phyloP scores from a whole-genome alignment of 2,888 invertebrate species.

The Seira sanloemensis region DNA sequence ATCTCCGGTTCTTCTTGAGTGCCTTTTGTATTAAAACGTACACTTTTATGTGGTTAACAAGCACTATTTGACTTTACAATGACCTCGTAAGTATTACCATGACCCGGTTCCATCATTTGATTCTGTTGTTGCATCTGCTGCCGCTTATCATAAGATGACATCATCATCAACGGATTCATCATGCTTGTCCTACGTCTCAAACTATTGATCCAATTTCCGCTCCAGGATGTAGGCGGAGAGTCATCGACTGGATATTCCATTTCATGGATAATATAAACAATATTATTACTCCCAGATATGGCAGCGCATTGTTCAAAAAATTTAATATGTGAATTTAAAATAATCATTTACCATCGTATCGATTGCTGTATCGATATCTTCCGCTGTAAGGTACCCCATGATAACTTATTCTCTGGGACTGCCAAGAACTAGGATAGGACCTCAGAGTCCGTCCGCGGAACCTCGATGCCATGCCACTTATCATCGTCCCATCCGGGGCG shows the following conservation, averaged over 20 bases:
- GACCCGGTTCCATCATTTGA: neutral
- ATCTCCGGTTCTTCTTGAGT: constrained; percentile 45
- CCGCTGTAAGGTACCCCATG: neutral
- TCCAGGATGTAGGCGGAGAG: constrained; percentile 24
- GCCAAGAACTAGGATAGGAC: constrained; percentile 11
- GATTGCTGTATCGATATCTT: neutral
- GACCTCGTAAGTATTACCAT: no score
- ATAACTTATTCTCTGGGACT: neutral
- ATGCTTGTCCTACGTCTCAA: constrained; percentile 32
- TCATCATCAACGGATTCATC: constrained; percentile 21
- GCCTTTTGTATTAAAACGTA: no score
- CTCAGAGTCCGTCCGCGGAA: constrained; percentile 17
- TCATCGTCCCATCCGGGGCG: constrained; percentile 27
- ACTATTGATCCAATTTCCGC: constrained; percentile 41
- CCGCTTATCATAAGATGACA: constrained; percentile 9
- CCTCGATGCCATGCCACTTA: constrained; percentile 16
- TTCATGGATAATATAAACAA: no score
- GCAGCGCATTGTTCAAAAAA: no score
- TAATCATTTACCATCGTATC: neutral
- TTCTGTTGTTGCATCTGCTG: constrained; percentile 1
- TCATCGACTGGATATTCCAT: constrained; percentile 20
- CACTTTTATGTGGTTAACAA: no score
- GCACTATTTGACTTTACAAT: no score
- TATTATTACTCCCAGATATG: no score
- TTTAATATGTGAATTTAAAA: no score